Evolutionary conservation across 1,140 invertebrate genomes (phyloP).

Genomic region (Colletes latitarsis): DNA sequence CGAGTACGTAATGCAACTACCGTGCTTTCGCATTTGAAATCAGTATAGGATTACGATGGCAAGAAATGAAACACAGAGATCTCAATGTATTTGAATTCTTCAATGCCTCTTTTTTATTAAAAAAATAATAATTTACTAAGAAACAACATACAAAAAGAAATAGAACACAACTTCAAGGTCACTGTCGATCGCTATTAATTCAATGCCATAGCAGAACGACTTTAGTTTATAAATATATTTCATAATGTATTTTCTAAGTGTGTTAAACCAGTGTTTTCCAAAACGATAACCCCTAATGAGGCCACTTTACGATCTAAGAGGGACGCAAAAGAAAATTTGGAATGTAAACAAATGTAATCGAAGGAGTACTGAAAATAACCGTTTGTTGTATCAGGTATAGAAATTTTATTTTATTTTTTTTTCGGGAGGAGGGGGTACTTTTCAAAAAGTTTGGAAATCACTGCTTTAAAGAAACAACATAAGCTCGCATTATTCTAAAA

Average conservation of each 20-base stretch:
- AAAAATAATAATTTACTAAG: conserved; percentile 30
- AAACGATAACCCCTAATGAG: too few species aligned
- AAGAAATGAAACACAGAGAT: neutral
- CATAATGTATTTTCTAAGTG: neutral
- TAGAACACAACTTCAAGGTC: neutral
- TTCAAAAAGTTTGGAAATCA: too few species aligned
- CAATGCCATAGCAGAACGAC: neutral
- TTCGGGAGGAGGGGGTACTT: too few species aligned
- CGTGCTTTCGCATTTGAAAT: neutral
- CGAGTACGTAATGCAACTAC: neutral
- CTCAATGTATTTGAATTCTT: neutral
- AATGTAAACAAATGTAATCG: too few species aligned
- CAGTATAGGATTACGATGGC: neutral
- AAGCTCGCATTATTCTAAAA: conserved; percentile 74
- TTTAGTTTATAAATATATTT: neutral
- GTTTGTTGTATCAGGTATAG: too few species aligned
- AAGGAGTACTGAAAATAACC: too few species aligned
- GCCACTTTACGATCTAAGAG: too few species aligned
- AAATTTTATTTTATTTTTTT: too few species aligned
- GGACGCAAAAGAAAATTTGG: too few species aligned
- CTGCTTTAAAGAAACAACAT: conserved; percentile 63
- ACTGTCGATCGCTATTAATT: neutral
- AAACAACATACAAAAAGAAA: conserved; percentile 3
- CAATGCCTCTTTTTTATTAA: conserved; percentile 22
- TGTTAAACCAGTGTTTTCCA: too few species aligned